phyloP scores from a whole-genome alignment of 2,797 vertebrate genomes.

The Ceryle rudis region DNA sequence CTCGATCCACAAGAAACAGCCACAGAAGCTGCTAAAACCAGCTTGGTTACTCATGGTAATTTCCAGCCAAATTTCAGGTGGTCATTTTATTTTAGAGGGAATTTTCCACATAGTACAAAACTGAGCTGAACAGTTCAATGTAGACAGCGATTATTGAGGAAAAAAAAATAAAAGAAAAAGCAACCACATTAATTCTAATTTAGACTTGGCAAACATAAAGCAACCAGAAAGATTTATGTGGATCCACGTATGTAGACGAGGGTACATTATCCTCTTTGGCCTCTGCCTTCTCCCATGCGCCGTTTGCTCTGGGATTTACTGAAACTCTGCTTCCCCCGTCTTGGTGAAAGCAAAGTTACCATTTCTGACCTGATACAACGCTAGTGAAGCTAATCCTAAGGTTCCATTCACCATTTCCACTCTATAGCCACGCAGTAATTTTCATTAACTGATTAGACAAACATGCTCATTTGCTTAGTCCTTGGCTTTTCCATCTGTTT shows the following conservation, averaged over 20 bases:
- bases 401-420: background rate
- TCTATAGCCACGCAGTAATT: background rate
- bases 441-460: background rate
- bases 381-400: background rate
- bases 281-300: background rate
- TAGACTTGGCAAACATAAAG: background rate
- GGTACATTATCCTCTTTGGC: background rate
- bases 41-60: no score
- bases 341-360: background rate
- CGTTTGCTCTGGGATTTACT: background rate
- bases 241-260: background rate
- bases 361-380: background rate
- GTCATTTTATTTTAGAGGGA: no score
- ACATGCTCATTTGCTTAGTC: background rate
- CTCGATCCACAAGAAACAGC: no score
- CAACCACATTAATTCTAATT: background rate
- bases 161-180: background rate
- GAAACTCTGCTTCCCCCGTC: background rate
- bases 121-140: background rate
- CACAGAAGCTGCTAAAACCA: no score
- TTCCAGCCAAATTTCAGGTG: no score
- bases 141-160: background rate
- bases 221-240: background rate
- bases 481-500: background rate
- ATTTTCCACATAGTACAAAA: background rate